Evolutionary conservation across 2,113 vertebrate genomes (phyloP).

Genomic region (Sphyrna mokarran): DNA sequence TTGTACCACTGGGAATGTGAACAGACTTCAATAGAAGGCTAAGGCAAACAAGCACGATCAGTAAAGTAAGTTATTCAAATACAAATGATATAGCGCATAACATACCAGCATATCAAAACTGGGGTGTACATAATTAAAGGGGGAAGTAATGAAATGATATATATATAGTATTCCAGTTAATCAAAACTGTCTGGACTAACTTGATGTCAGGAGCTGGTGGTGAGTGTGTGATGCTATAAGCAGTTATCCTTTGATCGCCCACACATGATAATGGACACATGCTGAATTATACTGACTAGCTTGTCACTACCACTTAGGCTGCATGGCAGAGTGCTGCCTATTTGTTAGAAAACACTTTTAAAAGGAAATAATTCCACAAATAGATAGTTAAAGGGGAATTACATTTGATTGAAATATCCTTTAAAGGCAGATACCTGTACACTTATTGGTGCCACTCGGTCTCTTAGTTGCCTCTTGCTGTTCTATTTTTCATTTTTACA

Average conservation of each 20-base stretch:
- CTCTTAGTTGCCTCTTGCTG: not conserved
- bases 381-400: not conserved
- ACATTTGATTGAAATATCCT: not conserved
- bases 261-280: conserved; percentile 30
- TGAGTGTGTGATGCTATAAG: conserved; percentile 22
- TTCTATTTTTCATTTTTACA: not conserved
- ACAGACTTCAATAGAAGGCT: conserved; percentile 1
- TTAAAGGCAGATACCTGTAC: not conserved
- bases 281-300: conserved; percentile 30
- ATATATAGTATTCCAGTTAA: not conserved
- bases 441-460: not conserved
- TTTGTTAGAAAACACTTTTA: conserved; percentile 7
- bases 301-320: conserved; percentile 7
- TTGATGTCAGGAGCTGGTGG: conserved; percentile 11
- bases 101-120: not conserved
- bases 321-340: not conserved
- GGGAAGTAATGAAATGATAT: not conserved
- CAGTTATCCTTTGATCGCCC: not conserved
- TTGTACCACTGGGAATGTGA: not conserved
- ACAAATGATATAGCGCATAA: not conserved
- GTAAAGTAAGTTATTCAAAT: not conserved
- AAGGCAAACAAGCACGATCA: not conserved
- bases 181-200: conserved; percentile 2
- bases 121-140: conserved; percentile 27
- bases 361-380: not conserved